Percentiles rank a stretch among this genome's conserved stretches.
These are phyloP conservation scores for Anser cygnoides DNA, from an alignment of 2,113 vertebrate genomes.

Conservation along the genomic window DNA sequence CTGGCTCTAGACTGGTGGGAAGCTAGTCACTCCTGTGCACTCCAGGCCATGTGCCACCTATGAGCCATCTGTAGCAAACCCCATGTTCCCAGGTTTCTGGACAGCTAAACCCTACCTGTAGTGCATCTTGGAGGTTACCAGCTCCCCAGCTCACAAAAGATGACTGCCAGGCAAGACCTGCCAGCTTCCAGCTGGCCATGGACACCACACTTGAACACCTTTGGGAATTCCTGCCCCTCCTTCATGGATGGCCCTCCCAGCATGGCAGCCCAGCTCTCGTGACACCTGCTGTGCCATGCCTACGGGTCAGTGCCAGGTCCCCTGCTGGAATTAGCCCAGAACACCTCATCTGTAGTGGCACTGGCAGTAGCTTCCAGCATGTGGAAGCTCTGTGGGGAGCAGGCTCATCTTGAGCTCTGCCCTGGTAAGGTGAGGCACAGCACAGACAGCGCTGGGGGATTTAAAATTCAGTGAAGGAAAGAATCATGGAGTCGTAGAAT, in stretches of 20 bases:
- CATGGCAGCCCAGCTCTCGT: too few relatives aligned
- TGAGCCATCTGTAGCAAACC: not conserved
- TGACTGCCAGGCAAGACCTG: not conserved
- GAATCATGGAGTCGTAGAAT: too few relatives aligned
- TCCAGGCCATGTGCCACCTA: not conserved
- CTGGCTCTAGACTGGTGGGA: not conserved
- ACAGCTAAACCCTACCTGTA: accelerated
- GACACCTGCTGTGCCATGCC: accelerated
- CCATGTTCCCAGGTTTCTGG: not conserved
- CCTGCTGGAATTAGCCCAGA: too few relatives aligned
- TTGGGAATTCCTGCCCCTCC: too few relatives aligned
- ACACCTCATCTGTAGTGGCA: not conserved
- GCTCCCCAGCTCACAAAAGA: accelerated
- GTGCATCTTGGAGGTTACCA: accelerated
- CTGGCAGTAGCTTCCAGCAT: not conserved
- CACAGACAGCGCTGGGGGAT: too few relatives aligned
- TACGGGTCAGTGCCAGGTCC: not conserved
- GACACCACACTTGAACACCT: too few relatives aligned
- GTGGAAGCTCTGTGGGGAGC: not conserved
- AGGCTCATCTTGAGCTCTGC: not conserved
- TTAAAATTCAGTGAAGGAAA: too few relatives aligned
- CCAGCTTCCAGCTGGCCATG: not conserved
- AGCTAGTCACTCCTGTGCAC: accelerated
- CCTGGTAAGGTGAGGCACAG: not conserved
- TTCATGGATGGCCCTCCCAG: too few relatives aligned